A percentile compares a stretch with the other conserved stretches of the same genome.
Conservation (phyloP, 2,113 vertebrate genomes). For the Pipra filicauda region DNA sequence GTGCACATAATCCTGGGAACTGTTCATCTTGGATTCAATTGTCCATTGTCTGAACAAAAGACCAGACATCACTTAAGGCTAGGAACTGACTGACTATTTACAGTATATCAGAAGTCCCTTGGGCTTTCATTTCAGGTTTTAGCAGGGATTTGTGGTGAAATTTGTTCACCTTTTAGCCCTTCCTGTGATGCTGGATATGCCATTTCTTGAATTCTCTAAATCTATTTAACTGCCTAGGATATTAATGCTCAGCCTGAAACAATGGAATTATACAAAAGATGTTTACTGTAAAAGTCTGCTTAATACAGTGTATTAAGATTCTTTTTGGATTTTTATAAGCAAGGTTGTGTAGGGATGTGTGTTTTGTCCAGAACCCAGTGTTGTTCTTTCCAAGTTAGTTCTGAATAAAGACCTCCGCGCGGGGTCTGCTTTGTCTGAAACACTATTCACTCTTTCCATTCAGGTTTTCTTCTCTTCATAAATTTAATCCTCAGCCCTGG, state of each 20-base stretch:
- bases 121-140: slow-evolving; percentile 37
- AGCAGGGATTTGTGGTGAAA: slow-evolving; percentile 35
- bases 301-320: not conserved
- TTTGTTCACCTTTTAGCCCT: slow-evolving; percentile 21
- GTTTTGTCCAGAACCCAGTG: not conserved
- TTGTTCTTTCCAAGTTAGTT: slow-evolving; percentile 25
- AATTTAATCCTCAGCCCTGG: slow-evolving; percentile 49
- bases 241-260: not conserved
- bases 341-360: not conserved
- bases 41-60: slow-evolving; percentile 51
- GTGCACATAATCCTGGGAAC: slow-evolving; percentile 14
- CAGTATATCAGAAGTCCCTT: slow-evolving; percentile 32
- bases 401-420: not conserved
- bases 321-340: slow-evolving; percentile 5
- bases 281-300: slow-evolving; percentile 3
- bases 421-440: slow-evolving; percentile 28
- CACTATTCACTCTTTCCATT: slow-evolving; percentile 33
- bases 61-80: slow-evolving; percentile 46
- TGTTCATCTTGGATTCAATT: slow-evolving; percentile 40
- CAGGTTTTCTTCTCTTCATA: slow-evolving; percentile 33
- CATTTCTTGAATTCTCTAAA: slow-evolving; percentile 26
- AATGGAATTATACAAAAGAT: not conserved
- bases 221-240: not conserved
- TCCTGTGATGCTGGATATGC: not conserved
- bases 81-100: slow-evolving; percentile 39